These are phyloP conservation scores for Matsumyia berberina DNA, from an alignment of 2,888 invertebrate species.

Conservation along the genomic window DNA sequence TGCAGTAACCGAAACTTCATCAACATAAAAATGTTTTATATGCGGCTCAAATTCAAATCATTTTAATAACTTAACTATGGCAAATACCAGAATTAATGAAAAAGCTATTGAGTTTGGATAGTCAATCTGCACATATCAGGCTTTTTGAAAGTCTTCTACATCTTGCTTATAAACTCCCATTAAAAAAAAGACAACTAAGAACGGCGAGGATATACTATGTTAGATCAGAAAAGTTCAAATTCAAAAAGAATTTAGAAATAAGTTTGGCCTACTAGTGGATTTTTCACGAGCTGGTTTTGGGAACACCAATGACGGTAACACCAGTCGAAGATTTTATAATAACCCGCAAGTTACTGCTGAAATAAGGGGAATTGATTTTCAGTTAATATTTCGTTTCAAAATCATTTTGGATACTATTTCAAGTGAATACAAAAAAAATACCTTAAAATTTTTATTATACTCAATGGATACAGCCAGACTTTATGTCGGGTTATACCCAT, in stretches of 20 bases:
- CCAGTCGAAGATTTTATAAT: conserved; percentile 79
- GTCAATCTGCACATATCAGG: conserved; percentile 76
- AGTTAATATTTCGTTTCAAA: no score
- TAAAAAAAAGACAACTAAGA: conserved; percentile 78
- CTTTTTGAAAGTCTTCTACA: conserved; percentile 79
- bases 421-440: neutral
- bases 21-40: conserved; percentile 39
- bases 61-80: conserved; percentile 38
- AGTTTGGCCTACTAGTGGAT: conserved; percentile 65
- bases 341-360: conserved; percentile 58
- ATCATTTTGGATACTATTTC: no score
- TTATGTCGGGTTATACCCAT: conserved; percentile 64
- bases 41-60: conserved; percentile 57
- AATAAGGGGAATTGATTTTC: neutral
- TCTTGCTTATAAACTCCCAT: conserved; percentile 79
- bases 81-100: conserved; percentile 8
- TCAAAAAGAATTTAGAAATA: conserved; percentile 45
- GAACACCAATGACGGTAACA: conserved; percentile 80
- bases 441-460: conserved; percentile 22
- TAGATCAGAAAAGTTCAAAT: conserved; percentile 29
- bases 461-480: conserved; percentile 54
- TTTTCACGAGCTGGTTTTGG: conserved; percentile 78
- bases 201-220: conserved; percentile 18
- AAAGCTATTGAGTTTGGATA: conserved; percentile 41
- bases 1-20: conserved; percentile 21